These are phyloP conservation scores for Microctenopoma lineatum DNA, from an alignment of 2,797 vertebrate genomes.

Conservation along the genomic window DNA sequence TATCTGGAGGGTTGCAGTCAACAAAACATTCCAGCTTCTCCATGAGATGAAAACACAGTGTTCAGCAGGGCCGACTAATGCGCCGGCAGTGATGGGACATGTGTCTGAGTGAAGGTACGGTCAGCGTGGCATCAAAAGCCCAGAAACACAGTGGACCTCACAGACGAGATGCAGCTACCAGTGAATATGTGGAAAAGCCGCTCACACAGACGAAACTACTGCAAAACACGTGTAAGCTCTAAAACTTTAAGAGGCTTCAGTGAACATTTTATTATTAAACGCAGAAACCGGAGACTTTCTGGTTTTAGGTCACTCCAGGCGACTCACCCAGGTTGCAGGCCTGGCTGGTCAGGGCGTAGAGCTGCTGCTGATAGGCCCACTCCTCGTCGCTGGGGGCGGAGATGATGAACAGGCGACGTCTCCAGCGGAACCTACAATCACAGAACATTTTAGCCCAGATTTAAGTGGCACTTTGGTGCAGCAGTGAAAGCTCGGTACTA, in stretches of 20 bases:
- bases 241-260: too few species aligned
- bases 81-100: slow-evolving; percentile 6
- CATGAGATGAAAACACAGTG: slow-evolving; percentile 12
- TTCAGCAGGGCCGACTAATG: slow-evolving; percentile 6
- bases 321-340: slow-evolving; percentile 97
- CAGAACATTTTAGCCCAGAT: slow-evolving; percentile 28
- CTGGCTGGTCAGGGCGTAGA: slow-evolving; percentile 93
- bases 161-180: too few species aligned
- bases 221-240: too few species aligned
- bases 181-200: too few species aligned
- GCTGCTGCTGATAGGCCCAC: slow-evolving; percentile 99
- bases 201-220: too few species aligned
- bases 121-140: neutral
- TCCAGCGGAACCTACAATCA: slow-evolving; percentile 94
- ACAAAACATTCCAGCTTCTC: slow-evolving; percentile 17
- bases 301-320: too few species aligned
- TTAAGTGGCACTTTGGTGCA: slow-evolving; percentile 51
- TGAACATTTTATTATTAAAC: too few species aligned
- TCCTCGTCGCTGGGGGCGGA: slow-evolving; percentile 96
- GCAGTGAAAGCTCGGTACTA: slow-evolving; percentile 42
- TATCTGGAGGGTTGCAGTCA: slow-evolving; percentile 22
- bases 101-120: slow-evolving; percentile 4
- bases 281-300: too few species aligned
- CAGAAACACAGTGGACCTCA: neutral
- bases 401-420: slow-evolving; percentile 95